Evolutionary conservation across 2,797 vertebrate genomes (phyloP), one percentile per base, ranked within the genome.

Genomic region (Ceyx erithaca): DNA sequence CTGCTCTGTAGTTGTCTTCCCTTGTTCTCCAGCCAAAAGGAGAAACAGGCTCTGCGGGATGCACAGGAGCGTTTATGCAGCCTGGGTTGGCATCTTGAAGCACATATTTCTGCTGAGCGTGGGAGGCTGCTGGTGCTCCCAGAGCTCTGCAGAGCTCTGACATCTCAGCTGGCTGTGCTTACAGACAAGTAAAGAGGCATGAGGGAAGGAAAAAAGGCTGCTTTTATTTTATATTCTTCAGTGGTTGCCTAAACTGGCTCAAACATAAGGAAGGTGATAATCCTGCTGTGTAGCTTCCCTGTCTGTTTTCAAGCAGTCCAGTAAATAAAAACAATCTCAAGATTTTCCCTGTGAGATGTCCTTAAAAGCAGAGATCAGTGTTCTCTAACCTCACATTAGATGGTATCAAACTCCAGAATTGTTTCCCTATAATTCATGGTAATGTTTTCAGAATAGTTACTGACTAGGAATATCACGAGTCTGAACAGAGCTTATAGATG

Each of bases 11-110:
- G 33, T 26, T 3, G 1, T 45, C 31, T 72, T 69, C 63, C 57
- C 37, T 80, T 17, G 19, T 40, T 61, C 28, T 80, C 22, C 2
- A 5, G 18, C 22, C 40, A 7, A 14, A 6, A 54, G 31, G 37
- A 83, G 43, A 68, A 73, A 18, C 5, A 26, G 33, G 33, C 49
- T 23, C 16, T 0, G 2, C 0, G 1, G 37, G 41, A 19, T 21
- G 19, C 2, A 1, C 19, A 6, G 54, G 19, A 52, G 41, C 33
- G 12, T 57, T 84, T 46, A 2, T 3, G 7, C 5, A 6, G 55
- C 17, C 43, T 82, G 57, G 4, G 12, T 7, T 68, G 35, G 28
- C 63, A 35, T 37, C 45, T 17, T 6, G 57, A 43, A 48, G 37
- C 26, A 13, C 23, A 4, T 1, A 0, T 68, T 17, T 71, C 5